Evolutionary conservation across 92 coral and sea anemone genomes (phyloP).

Genomic region (Siderastrea siderea): DNA sequence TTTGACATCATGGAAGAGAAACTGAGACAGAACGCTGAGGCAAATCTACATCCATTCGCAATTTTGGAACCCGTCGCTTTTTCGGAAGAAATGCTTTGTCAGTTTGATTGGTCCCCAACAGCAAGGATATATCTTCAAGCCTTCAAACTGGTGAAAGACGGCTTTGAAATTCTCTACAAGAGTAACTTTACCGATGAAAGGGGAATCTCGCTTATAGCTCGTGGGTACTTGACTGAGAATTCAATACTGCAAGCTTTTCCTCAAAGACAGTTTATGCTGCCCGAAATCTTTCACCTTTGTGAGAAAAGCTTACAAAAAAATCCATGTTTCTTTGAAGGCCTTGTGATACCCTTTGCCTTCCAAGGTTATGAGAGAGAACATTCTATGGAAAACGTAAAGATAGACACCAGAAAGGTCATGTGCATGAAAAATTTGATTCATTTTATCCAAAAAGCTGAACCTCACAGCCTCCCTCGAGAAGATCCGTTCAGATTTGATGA

Average conservation of each 20-base stretch:
- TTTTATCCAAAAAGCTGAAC: constrained; percentile 67
- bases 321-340: constrained; percentile 76
- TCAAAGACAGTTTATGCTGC: too few species aligned
- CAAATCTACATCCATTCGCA: constrained; percentile 58
- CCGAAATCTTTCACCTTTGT: background rate
- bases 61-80: constrained; percentile 60
- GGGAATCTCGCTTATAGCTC: constrained; percentile 71
- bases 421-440: constrained; percentile 61
- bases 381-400: constrained; percentile 3
- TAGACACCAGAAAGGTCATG: constrained; percentile 39
- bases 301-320: constrained; percentile 7
- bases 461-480: constrained; percentile 45
- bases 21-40: background rate
- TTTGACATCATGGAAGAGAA: constrained; percentile 2
- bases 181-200: constrained; percentile 72
- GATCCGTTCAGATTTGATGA: constrained; percentile 60
- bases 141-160: constrained; percentile 63
- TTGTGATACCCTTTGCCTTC: constrained; percentile 36
- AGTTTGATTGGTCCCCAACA: constrained; percentile 78
- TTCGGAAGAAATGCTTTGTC: constrained; percentile 63
- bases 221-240: constrained; percentile 65
- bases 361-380: too few species aligned
- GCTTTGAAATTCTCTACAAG: constrained; percentile 57
- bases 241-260: constrained; percentile 65
- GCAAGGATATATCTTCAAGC: constrained; percentile 82